Base-by-base conservation (phyloP, 2,797 vertebrate genomes). In the Otus scops region DNA sequence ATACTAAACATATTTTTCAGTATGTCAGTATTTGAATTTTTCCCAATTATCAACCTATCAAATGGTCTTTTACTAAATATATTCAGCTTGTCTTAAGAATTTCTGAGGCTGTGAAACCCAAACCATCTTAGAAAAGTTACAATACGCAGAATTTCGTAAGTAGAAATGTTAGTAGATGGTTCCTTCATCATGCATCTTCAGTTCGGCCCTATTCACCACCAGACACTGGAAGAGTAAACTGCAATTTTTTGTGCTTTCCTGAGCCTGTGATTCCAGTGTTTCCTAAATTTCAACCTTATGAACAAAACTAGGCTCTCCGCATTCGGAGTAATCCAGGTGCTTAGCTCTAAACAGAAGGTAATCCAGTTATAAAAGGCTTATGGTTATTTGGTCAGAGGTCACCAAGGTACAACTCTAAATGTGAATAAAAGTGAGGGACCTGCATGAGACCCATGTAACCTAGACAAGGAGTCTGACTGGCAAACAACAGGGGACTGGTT, bases 351-450 rank as follows among this genome's bases (percentile, higher is more conserved):
- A 91, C 18, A 69, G 68, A 75, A 89, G 82, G 85, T 94, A 90
- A 96, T 88, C 91, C 88, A 73, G 12, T 54, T 88, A 84, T 51
- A 83, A 88, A 86, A 86, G 39, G 85, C 65, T 88, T 84, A 85
- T 3, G 19, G 11, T 89, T 93, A 53, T 70, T 89, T 88, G 83
- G 63, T 59, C 57, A 90, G 83, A 95, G 92, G 94, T 94, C 91
- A 96, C 11, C 24, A 39, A 79, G 16, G 88, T 78, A 59, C 50
- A 84, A 36, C 26, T 57, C 60, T 59, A 86, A 86, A 86, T 20
- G 36, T 39, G 82, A 94, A 69, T 54, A 95, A 63, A 88, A 84
- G 75, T 26, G 54, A 86, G 57, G 43, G 47, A 71, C 54, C 47
- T 51, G 32, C 14, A 11, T 7, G 48, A 77, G 78, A 91, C 41